Base-by-base conservation (phyloP, 2,113 vertebrate species). In the Symphodus melops region DNA sequence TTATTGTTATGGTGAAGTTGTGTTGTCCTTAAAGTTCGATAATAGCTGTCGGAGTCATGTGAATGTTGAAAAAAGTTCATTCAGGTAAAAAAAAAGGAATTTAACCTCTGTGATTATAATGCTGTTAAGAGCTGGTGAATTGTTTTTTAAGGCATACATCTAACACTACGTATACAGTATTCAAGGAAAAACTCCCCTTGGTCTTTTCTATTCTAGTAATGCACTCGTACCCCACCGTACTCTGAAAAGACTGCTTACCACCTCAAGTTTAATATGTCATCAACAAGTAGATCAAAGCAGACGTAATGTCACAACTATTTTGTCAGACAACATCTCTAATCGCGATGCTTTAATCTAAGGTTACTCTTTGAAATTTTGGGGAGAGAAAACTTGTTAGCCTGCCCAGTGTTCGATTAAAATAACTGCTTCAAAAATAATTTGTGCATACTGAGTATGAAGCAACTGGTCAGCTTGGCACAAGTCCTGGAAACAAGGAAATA, bases 51-150 rank as follows among this genome's bases (percentile, higher is more conserved):
- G 37, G 17, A 59, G 46, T 58, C 23, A 33, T 48, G 39, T 62
- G 13, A 65, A 46, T 52, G 48, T 41, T 46, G 4, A 25, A 72
- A 72, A 48, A 78, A 16, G 23, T 61, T 70, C 37, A 57, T 64
- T 12, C 39, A 55, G 44, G 20, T 69, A 36, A 66, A 68, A 36
- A 66, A 68, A 59, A 48, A 65, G 39, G 3, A 9, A 20, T 2
- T 61, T 37, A 8, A 20, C 17, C 0, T 14, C 36, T 57, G 54
- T 72, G 54, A 49, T 48, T 21, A 63, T 53, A 72, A 75, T 69
- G 56, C 21, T 73, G 12, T 49, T 52, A 70, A 68, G 55, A 70
- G 63, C 33, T 72, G 36, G 58, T 73, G 33, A 84, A 75, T 48
- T 68, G 37, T 68, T 67, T 41, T 41, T 62, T 12, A 79, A 83